Evolutionary conservation across 2,113 vertebrate genomes (phyloP), one percentile per base, ranked within the genome.

Genomic region (Mus musculus): DNA sequence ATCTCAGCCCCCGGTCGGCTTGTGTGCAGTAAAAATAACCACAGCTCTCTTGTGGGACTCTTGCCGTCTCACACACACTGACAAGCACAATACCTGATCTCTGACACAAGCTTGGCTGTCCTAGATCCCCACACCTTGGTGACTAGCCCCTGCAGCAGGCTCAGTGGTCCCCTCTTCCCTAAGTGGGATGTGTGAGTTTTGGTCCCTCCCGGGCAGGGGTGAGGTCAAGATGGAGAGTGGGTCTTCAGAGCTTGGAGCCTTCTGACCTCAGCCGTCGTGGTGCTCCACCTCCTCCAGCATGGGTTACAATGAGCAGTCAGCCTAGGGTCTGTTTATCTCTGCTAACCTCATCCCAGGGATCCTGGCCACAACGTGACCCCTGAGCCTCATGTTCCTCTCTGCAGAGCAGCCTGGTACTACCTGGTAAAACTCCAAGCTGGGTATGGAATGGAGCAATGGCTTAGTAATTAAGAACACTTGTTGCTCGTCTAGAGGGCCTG

Each of bases 51-150:
- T 59, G 52, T 65, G 67, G 14, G 61, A 39, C 24, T 7, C 22
- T 4, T 1, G 36, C 65, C 67, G 8, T 39, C 4, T n/a, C 6
- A 28, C 2, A 1, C 3, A 14, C 11, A 28, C 7, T n/a, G 19
- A 42, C 1, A 2, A 78, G 28, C 28, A 5, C 0, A 0, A 69
- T 26, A 16, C 39, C 63, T 39, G 81, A 46, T 59, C 20, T 0
- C 2, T 46, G 46, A 54, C 19, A 3, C 19, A 49, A 84, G 30
- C 42, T 13, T 1, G 3, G 0, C 4, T 49, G 19, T 49, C 39
- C 26, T 11, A 4, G 5, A 17, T 20, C 7, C 46, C 20, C 8
- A 67, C 10, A 10, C 19, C 46, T 33, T 6, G 19, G 36, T 19
- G 14, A 1, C 20, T 12, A 4, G 1, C 30, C 65, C 2, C 56